These are phyloP conservation scores for Montipora cactus DNA, from an alignment of 64 coral and sea anemone species.

Conservation along the genomic window DNA sequence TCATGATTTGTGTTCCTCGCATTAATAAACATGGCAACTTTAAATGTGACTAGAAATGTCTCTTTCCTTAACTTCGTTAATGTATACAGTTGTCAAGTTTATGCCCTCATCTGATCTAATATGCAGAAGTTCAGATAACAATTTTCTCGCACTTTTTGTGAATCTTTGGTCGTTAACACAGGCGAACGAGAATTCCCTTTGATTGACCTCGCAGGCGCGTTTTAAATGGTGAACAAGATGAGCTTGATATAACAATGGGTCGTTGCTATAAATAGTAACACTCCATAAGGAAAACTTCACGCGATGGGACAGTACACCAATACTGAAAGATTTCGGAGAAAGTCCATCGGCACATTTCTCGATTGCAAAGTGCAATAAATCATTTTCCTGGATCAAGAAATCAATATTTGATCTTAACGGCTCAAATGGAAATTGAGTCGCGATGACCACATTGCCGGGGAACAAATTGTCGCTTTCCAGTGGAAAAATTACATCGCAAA, in stretches of 20 bases:
- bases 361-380: not conserved
- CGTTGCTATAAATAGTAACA: slow-evolving; percentile 2
- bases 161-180: slow-evolving; percentile 9
- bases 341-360: slow-evolving; percentile 27
- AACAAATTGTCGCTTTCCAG: not conserved
- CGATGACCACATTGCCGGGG: not conserved
- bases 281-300: not conserved
- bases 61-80: too few relatives aligned
- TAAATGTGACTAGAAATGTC: too few relatives aligned
- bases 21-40: too few relatives aligned
- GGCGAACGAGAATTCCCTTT: not conserved
- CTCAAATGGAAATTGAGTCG: not conserved
- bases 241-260: slow-evolving; percentile 5
- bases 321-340: slow-evolving; percentile 45
- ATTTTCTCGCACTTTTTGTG: slow-evolving; percentile 23
- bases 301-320: not conserved
- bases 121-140: slow-evolving; percentile 53
- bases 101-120: slow-evolving; percentile 37
- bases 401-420: slow-evolving; percentile 33
- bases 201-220: not conserved
- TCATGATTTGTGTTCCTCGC: too few relatives aligned
- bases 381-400: slow-evolving; percentile 25
- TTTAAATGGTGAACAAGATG: slow-evolving; percentile 35
- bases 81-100: too few relatives aligned
- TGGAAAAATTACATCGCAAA: slow-evolving; percentile 40